These are phyloP conservation scores for Muricea muricata DNA, from an alignment of 92 coral and sea anemone genomes.

Conservation along the genomic window DNA sequence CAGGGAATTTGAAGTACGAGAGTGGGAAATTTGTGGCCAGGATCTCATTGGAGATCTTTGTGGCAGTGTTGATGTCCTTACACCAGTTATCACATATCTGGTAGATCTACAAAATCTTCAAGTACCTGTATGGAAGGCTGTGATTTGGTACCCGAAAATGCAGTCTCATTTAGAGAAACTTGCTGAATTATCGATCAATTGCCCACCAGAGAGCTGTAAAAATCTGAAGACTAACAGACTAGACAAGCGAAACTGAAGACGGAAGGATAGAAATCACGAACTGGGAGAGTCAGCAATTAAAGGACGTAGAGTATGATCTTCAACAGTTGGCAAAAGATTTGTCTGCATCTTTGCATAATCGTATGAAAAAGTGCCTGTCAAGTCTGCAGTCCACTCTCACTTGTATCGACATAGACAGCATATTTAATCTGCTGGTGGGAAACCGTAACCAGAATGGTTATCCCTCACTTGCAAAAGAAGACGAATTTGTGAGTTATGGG, in stretches of 20 bases:
- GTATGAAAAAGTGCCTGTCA: background rate
- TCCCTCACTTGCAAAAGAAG: background rate
- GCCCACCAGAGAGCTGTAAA: background rate
- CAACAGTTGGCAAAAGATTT: background rate
- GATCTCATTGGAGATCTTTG: conserved; percentile 12
- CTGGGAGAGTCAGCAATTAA: background rate
- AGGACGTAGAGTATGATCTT: background rate
- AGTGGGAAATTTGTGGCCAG: conserved; percentile 23
- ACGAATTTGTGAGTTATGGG: background rate
- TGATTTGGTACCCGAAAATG: background rate
- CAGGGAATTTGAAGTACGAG: background rate
- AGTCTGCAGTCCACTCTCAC: background rate
- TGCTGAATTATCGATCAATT: background rate
- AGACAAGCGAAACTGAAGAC: background rate
- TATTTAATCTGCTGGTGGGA: background rate
- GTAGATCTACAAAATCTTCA: background rate
- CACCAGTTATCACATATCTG: background rate
- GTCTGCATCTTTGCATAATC: background rate
- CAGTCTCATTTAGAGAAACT: background rate
- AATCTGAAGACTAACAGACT: background rate
- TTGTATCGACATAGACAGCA: background rate
- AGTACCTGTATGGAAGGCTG: conserved; percentile 26
- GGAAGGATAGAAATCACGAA: background rate
- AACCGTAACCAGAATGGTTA: background rate
- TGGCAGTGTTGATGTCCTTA: conserved; percentile 3